Evolutionary conservation across 2,113 vertebrate species (phyloP), one percentile per base, ranked within the genome.

Genomic region (Monarcha castaneiventris): DNA sequence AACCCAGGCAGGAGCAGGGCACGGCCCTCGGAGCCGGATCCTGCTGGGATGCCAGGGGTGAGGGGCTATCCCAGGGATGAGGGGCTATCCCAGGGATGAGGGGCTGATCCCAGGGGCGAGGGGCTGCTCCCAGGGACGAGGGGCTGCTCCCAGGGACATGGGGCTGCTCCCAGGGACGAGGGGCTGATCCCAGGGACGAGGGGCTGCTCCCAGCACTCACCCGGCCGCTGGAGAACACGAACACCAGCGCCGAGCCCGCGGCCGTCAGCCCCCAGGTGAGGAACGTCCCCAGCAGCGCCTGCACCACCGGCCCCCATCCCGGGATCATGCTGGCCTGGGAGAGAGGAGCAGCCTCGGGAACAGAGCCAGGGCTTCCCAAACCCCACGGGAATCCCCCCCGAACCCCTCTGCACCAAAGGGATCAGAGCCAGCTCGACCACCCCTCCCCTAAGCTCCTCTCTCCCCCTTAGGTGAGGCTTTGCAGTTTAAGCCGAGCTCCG

Each of bases 251-350:
- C 0, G 99, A 98, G 39, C 99, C 99, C 0, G 99, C 99, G 0
- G 99, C 99, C 0, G 99, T 99, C 95, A 99, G 97, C 8, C 96
- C 99, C 99, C 99, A 99, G 32, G 99, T 99, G 74, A 99, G 98
- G 76, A 98, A 92, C 9, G 99, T 99, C 25, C 99, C 99, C 96
- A 99, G 96, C 90, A 99, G 86, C 41, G 99, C 97, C 98, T 99
- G 99, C 68, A 95, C 55, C 93, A 99, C 97, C 2, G 99, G 98
- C 93, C 97, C 98, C n/a, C 97, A 87, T 25, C 98, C 99, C 20
- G 98, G 97, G 51, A 99, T 97, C 99, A 99, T 99, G 72, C 94
- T 98, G 97, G 89, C 90, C 64, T 76, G 12, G 32, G 76, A 26
- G 86, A 67, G 17, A 75, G 4, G 2, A 21, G 22, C 21, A 1